phyloP scores from a whole-genome alignment of 2,888 invertebrate species.

The Formica aserva region DNA sequence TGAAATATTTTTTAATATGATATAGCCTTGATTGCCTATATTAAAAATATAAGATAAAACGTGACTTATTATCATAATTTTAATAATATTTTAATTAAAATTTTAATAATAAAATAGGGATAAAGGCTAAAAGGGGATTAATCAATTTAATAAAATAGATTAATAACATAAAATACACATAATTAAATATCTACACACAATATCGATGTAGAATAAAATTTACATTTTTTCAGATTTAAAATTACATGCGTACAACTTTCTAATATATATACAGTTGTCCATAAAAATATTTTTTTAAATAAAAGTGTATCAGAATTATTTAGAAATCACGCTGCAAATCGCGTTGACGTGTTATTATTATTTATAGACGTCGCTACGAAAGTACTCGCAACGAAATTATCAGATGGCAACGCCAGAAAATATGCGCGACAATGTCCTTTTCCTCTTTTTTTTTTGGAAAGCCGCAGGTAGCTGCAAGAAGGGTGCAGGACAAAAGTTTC shows the following conservation, averaged over 20 bases:
- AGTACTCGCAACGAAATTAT: conserved; percentile 45
- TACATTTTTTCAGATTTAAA: not conserved
- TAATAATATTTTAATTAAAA: not conserved
- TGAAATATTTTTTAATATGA: not conserved
- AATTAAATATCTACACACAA: not conserved
- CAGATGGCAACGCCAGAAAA: conserved; percentile 55
- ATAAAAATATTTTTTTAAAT: not conserved
- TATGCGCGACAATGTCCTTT: conserved; percentile 45
- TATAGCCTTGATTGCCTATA: not conserved
- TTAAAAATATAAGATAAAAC: not conserved
- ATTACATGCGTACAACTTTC: not conserved
- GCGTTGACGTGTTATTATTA: not conserved
- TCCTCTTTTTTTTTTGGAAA: conserved; percentile 63
- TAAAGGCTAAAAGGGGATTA: not conserved
- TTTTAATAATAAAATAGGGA: not conserved
- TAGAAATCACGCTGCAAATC: not conserved
- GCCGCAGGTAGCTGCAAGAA: conserved; percentile 75
- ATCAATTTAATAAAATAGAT: not conserved
- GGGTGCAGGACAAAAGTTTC: conserved; percentile 80
- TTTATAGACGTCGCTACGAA: not conserved
- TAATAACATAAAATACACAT: not conserved
- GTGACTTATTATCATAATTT: not conserved
- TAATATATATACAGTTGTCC: not conserved
- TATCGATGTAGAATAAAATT: not conserved
- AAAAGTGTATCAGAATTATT: not conserved